These are phyloP conservation scores for Nomada lathburiana DNA, from an alignment of 2,888 invertebrate species.

Conservation along the genomic window DNA sequence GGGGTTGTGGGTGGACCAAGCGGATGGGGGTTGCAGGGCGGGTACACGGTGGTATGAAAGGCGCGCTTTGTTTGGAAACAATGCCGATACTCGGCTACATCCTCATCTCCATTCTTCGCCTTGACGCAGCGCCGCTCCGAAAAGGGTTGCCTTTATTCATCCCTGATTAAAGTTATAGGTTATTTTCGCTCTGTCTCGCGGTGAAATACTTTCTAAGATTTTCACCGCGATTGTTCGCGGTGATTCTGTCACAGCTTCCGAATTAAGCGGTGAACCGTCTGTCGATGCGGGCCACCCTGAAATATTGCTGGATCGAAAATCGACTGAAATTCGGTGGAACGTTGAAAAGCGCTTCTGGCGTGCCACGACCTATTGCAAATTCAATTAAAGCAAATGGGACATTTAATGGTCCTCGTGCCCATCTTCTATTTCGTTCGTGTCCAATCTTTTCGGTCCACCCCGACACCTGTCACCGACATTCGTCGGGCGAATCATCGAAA, in stretches of 20 bases:
- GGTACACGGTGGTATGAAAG: conserved; percentile 81
- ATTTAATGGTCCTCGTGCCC: not conserved
- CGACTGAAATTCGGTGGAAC: not conserved
- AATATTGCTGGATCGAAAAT: not conserved
- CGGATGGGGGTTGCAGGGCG: conserved; percentile 63
- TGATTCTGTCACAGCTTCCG: conserved; percentile 27
- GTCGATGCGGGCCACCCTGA: not conserved
- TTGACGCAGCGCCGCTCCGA: conserved; percentile 80
- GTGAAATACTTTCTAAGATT: conserved; percentile 68
- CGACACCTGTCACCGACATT: conserved; percentile 14
- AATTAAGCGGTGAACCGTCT: conserved; percentile 21
- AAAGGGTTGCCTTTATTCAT: conserved; percentile 82
- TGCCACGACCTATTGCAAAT: not conserved
- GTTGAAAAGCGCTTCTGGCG: not conserved
- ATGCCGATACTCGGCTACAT: conserved; percentile 85
- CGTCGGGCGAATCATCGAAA: conserved; percentile 10
- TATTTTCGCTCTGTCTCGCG: conserved; percentile 75
- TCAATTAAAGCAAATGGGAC: conserved; percentile 12
- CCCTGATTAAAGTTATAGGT: conserved; percentile 84
- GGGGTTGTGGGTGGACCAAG: conserved; percentile 59
- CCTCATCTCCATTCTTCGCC: conserved; percentile 84
- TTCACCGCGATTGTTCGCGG: conserved; percentile 40
- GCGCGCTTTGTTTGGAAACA: conserved; percentile 85
- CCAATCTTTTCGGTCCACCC: not conserved
- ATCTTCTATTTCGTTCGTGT: not conserved